Evolutionary conservation across 2,888 invertebrate genomes (phyloP).

Genomic region (Hesperia comma): DNA sequence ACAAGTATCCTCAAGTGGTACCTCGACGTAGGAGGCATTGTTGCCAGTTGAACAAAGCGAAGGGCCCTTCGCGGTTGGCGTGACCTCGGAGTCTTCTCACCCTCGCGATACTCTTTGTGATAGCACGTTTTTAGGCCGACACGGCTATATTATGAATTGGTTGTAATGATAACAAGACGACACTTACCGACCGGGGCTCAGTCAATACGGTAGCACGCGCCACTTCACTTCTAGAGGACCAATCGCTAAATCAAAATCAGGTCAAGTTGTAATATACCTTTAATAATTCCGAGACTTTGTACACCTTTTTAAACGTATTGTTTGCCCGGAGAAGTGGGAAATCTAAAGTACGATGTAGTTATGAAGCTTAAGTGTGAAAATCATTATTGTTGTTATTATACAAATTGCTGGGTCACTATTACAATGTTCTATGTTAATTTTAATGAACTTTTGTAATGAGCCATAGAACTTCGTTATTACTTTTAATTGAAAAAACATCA

Average conservation of each 20-base stretch:
- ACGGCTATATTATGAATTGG: slow-evolving; percentile 57
- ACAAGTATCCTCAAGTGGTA: slow-evolving; percentile 72
- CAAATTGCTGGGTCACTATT: too few species aligned
- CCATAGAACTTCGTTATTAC: too few species aligned
- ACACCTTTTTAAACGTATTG: too few species aligned
- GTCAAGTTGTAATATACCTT: not conserved
- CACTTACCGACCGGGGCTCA: slow-evolving; percentile 46
- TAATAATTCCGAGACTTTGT: too few species aligned
- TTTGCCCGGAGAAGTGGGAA: too few species aligned
- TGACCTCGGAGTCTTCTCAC: slow-evolving; percentile 66
- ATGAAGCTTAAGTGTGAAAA: too few species aligned
- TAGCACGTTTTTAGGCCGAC: slow-evolving; percentile 78
- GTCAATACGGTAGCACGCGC: slow-evolving; percentile 27
- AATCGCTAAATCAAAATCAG: slow-evolving; percentile 21
- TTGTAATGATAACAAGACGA: slow-evolving; percentile 64
- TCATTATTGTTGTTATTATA: too few species aligned
- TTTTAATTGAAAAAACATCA: too few species aligned
- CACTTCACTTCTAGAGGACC: slow-evolving; percentile 14
- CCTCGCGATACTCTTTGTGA: slow-evolving; percentile 74
- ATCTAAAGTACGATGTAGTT: too few species aligned
- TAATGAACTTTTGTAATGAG: too few species aligned
- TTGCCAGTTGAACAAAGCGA: slow-evolving; percentile 79
- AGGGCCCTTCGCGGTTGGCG: slow-evolving; percentile 72
- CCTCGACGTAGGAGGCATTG: slow-evolving; percentile 68
- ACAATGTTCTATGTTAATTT: too few species aligned